phyloP scores from a whole-genome alignment of 2,888 invertebrate genomes.

The Quadroppia sp. region DNA sequence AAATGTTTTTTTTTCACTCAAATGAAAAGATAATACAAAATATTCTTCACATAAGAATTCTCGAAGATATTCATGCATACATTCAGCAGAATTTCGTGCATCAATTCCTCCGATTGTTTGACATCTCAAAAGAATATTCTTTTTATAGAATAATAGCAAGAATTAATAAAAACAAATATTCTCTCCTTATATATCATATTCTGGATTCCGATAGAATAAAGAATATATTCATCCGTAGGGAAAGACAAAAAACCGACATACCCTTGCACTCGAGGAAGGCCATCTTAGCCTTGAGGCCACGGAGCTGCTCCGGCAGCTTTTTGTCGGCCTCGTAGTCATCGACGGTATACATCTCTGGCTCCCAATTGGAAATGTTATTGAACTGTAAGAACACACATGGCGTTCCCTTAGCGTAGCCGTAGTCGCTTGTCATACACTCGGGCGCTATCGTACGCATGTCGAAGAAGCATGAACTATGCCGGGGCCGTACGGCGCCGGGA shows the following conservation, averaged over 20 bases:
- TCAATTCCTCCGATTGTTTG: too few relatives aligned
- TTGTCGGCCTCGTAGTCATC: slow-evolving; percentile 48
- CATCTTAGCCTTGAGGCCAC: slow-evolving; percentile 25
- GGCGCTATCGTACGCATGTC: slow-evolving; percentile 43
- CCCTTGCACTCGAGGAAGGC: slow-evolving; percentile 47
- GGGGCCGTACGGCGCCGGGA: neutral
- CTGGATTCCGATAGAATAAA: too few relatives aligned
- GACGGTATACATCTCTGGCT: slow-evolving; percentile 70
- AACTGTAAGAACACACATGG: slow-evolving; percentile 96
- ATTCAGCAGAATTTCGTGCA: too few relatives aligned
- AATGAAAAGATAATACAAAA: too few relatives aligned
- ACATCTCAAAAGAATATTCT: too few relatives aligned
- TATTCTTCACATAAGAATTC: too few relatives aligned
- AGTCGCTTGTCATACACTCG: slow-evolving; percentile 74
- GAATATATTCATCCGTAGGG: too few relatives aligned
- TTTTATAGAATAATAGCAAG: too few relatives aligned
- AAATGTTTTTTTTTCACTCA: too few relatives aligned
- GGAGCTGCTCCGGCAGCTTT: neutral
- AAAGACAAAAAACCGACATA: slow-evolving; percentile 2
- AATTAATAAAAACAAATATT: too few relatives aligned
- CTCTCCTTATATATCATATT: too few relatives aligned
- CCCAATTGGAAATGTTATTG: slow-evolving; percentile 89
- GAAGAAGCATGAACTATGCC: slow-evolving; percentile 44
- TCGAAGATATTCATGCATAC: too few relatives aligned
- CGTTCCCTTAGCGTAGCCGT: slow-evolving; percentile 75